These are phyloP conservation scores for Orius laevigatus DNA, from an alignment of 1,140 invertebrate species.

Conservation along the genomic window DNA sequence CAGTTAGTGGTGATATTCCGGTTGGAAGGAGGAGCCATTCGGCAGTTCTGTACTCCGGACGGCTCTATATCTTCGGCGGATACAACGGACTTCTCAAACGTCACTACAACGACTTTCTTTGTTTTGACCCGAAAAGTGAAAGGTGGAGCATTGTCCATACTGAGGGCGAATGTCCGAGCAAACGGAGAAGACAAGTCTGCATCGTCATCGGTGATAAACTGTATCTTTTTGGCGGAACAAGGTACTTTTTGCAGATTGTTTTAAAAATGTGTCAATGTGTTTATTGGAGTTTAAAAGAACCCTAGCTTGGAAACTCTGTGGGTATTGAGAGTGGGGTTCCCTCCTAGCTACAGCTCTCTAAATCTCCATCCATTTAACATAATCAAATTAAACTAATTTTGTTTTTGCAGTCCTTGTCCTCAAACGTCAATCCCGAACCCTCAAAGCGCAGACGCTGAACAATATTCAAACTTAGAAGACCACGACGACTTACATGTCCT, in stretches of 20 bases:
- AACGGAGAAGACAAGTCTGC: slow-evolving; percentile 61
- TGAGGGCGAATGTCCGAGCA: slow-evolving; percentile 41
- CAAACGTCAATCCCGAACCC: slow-evolving; percentile 18
- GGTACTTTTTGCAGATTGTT: slow-evolving; percentile 28
- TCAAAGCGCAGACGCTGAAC: background rate
- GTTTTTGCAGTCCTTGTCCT: background rate
- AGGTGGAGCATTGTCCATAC: slow-evolving; percentile 42
- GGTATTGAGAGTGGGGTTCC: no score
- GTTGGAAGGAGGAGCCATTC: slow-evolving; percentile 71
- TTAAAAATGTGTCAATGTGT: slow-evolving; percentile 6
- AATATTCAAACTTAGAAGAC: slow-evolving; percentile 30
- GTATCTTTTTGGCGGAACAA: slow-evolving; percentile 75
- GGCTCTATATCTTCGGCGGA: slow-evolving; percentile 76
- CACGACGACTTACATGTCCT: slow-evolving; percentile 62
- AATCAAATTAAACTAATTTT: no score
- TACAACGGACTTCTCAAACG: slow-evolving; percentile 54
- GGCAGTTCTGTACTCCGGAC: slow-evolving; percentile 59
- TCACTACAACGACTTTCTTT: slow-evolving; percentile 70
- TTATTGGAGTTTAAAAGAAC: slow-evolving; percentile 7
- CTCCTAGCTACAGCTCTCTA: slow-evolving; percentile 9
- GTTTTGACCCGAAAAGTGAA: slow-evolving; percentile 43
- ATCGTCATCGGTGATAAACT: slow-evolving; percentile 50
- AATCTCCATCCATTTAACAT: slow-evolving; percentile 6
- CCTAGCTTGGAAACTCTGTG: slow-evolving; percentile 24
- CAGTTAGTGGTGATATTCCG: slow-evolving; percentile 37